Percentiles rank a stretch among this genome's conserved stretches.
Evolutionary conservation across 2,888 invertebrate species (phyloP).

Genomic region (Gisinianus flammeolus): DNA sequence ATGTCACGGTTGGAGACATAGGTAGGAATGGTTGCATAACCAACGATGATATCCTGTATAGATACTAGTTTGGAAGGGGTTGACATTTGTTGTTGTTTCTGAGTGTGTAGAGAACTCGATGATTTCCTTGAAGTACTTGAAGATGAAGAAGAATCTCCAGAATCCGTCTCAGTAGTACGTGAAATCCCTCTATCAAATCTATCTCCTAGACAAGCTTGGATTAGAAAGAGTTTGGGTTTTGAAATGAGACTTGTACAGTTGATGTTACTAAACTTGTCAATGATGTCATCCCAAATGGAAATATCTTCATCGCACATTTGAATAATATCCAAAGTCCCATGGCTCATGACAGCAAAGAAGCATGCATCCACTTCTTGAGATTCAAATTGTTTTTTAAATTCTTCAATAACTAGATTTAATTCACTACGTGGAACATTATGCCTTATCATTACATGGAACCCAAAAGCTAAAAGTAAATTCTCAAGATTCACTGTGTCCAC

Average conservation of each 20-base stretch:
- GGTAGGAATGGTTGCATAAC: conserved; percentile 53
- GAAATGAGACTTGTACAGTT: conserved; percentile 45
- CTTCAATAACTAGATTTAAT: conserved; percentile 46
- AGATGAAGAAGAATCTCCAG: neutral
- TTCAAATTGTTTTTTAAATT: conserved; percentile 47
- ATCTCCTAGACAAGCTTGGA: conserved; percentile 55
- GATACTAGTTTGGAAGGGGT: conserved; percentile 28
- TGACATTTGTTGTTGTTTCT: neutral
- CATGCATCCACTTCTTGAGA: conserved; percentile 46
- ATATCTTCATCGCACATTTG: conserved; percentile 43
- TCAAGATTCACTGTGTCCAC: conserved; percentile 46
- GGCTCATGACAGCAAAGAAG: conserved; percentile 55
- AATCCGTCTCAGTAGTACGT: neutral
- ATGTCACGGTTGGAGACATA: conserved; percentile 55
- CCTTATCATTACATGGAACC: conserved; percentile 43
- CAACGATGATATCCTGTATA: conserved; percentile 52
- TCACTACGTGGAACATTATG: conserved; percentile 12
- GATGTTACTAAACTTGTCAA: conserved; percentile 50
- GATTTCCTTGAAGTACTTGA: neutral
- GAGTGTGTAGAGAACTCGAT: conserved; percentile 5
- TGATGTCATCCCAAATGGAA: conserved; percentile 49
- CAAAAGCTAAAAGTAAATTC: conserved; percentile 43
- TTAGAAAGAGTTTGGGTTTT: conserved; percentile 56
- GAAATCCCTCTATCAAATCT: conserved; percentile 44
- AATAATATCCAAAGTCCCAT: conserved; percentile 48